Conservation (phyloP, 2,797 vertebrate species). For the Xiphorhynchus erythropygius region DNA sequence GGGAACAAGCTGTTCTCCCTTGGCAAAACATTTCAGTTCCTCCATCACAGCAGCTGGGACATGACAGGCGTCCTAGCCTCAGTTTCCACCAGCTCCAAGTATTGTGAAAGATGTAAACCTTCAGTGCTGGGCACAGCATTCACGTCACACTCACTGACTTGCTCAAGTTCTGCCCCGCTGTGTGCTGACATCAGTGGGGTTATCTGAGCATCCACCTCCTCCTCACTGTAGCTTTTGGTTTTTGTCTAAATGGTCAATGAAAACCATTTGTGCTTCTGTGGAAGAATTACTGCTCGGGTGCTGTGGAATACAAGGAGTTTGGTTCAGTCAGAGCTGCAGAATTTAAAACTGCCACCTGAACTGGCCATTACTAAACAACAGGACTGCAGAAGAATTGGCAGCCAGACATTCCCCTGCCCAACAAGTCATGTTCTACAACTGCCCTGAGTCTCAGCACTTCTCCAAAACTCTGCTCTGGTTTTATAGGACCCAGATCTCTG, state of each 20-base stretch:
- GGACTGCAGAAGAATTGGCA: not conserved
- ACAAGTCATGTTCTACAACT: not conserved
- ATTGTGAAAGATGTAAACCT: not conserved
- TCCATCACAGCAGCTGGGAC: not conserved
- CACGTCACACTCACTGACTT: not conserved
- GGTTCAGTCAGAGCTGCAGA: not conserved
- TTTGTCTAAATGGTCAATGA: not conserved
- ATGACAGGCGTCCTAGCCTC: not conserved
- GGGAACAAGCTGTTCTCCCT: not conserved
- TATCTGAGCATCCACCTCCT: not conserved
- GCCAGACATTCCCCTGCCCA: not conserved
- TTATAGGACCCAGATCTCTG: not conserved
- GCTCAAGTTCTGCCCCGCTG: not conserved
- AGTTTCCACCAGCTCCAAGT: not conserved
- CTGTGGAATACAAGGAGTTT: not conserved
- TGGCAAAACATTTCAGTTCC: not conserved
- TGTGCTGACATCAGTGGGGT: not conserved
- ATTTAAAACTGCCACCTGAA: not conserved
- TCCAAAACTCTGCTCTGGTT: not conserved
- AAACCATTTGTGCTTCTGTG: not conserved
- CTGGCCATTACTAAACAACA: not conserved
- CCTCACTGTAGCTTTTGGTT: not conserved
- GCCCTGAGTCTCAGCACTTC: not conserved
- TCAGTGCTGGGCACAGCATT: fast-evolving
- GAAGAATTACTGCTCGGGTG: not conserved